phyloP scores from a whole-genome alignment of 2,113 vertebrate species.

The Petaurus breviceps region DNA sequence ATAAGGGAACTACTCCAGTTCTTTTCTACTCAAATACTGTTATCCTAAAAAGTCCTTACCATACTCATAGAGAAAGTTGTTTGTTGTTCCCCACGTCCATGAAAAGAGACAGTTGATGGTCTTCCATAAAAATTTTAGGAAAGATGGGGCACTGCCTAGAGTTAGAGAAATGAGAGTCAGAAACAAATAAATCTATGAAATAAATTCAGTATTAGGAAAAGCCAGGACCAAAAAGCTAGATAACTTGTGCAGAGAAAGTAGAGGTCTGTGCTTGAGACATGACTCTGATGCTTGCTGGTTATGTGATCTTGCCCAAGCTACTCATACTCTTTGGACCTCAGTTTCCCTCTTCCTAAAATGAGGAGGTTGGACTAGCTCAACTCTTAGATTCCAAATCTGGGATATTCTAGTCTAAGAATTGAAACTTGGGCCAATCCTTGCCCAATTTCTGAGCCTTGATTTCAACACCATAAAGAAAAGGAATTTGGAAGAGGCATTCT shows the following conservation, averaged over 20 bases:
- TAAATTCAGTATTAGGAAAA: background rate
- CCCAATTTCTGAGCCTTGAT: background rate
- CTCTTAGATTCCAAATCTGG: background rate
- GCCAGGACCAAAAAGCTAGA: background rate
- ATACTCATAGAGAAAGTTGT: slow-evolving; percentile 68
- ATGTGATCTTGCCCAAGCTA: background rate
- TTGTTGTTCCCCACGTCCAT: slow-evolving; percentile 72
- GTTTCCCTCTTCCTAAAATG: background rate
- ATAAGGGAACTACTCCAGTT: background rate
- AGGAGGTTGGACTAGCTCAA: background rate
- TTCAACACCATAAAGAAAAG: background rate
- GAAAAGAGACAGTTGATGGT: background rate
- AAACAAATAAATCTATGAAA: background rate
- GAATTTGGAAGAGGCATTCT: background rate
- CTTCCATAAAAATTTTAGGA: background rate
- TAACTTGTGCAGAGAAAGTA: background rate
- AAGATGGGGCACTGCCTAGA: background rate
- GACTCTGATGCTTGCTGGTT: background rate
- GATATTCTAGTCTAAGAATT: background rate
- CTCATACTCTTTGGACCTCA: background rate
- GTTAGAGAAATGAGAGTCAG: background rate
- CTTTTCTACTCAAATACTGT: background rate
- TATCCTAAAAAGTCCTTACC: slow-evolving; percentile 19
- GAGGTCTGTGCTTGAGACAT: background rate
- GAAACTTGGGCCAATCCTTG: background rate